A percentile compares a stretch with the other conserved stretches of the same genome.
Conservation (phyloP, 2,113 vertebrate species). For the Holacanthus passer region DNA sequence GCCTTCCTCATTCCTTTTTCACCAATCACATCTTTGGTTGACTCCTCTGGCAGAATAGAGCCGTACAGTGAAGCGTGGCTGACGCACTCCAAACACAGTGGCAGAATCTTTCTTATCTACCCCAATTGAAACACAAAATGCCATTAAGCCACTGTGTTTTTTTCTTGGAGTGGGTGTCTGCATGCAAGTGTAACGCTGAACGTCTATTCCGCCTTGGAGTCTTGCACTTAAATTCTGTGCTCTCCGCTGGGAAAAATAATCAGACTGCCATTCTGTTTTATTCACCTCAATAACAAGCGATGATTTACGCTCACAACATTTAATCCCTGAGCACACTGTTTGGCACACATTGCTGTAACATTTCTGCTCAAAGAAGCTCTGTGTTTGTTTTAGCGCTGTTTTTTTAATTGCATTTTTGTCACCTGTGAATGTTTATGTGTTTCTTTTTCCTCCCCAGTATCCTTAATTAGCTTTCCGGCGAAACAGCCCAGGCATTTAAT, state of each 20-base stretch:
- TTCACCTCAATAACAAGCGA: conserved; percentile 39
- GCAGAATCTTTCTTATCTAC: conserved; percentile 35
- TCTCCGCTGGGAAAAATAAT: conserved; percentile 35
- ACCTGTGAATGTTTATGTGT: conserved; percentile 49
- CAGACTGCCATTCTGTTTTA: conserved; percentile 37
- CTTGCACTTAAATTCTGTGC: conserved; percentile 62
- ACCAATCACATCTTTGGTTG: conserved; percentile 44
- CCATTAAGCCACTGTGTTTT: conserved; percentile 33
- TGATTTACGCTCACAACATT: conserved; percentile 50
- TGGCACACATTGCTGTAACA: conserved; percentile 21
- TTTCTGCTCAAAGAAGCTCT: conserved; percentile 34
- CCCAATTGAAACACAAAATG: conserved; percentile 46
- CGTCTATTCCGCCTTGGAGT: conserved; percentile 59
- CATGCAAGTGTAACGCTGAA: conserved; percentile 17
- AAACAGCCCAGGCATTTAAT: conserved; percentile 42
- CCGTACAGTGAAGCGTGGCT: not conserved
- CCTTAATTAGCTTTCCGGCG: conserved; percentile 40
- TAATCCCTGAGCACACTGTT: conserved; percentile 43
- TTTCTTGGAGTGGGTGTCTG: not conserved
- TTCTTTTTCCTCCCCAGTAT: conserved; percentile 4
- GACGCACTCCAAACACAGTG: conserved; percentile 29
- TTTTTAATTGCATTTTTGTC: conserved; percentile 53
- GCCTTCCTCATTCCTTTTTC: conserved; percentile 12
- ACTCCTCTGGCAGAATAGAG: conserved; percentile 63
- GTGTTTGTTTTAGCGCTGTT: conserved; percentile 39